Conservation (phyloP, 2,113 vertebrate genomes). For the Indicator maculatus region DNA sequence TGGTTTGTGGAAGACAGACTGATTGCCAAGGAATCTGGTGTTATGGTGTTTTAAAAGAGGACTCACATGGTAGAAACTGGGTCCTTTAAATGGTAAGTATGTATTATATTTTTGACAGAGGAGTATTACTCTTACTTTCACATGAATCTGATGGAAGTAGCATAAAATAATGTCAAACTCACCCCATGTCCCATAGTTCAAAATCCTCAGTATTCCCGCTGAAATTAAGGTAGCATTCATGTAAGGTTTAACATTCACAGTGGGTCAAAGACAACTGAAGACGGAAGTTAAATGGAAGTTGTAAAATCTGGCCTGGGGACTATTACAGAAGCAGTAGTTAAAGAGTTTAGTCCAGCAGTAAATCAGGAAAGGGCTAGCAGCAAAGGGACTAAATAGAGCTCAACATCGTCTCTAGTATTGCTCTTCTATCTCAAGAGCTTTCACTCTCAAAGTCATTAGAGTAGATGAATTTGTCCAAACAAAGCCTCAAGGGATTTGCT, state of each 20-base stretch:
- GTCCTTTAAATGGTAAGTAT: not conserved
- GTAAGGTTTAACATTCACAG: not conserved
- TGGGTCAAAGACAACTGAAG: not conserved
- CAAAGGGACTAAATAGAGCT: not conserved
- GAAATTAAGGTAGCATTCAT: not conserved
- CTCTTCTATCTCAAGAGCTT: slow-evolving; percentile 1
- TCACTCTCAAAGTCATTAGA: not conserved
- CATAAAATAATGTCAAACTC: not conserved
- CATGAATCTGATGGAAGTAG: not conserved
- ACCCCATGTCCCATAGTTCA: not conserved
- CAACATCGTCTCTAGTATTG: not conserved
- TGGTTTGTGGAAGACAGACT: not conserved
- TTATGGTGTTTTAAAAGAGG: not conserved
- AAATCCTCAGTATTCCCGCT: not conserved
- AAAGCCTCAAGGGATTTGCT: not conserved
- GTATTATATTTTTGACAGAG: not conserved
- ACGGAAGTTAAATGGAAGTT: not conserved
- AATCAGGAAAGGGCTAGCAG: slow-evolving; percentile 27
- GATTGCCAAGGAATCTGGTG: not conserved
- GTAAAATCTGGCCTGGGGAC: slow-evolving; percentile 20
- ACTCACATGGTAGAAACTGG: not conserved
- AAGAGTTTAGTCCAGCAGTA: slow-evolving; percentile 32
- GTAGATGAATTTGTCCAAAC: not conserved
- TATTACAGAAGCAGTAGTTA: not conserved
- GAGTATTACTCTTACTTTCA: not conserved